Percentiles rank a stretch among this genome's conserved stretches.
Conservation (phyloP, 2,113 vertebrate species). For the Microtus pennsylvanicus region DNA sequence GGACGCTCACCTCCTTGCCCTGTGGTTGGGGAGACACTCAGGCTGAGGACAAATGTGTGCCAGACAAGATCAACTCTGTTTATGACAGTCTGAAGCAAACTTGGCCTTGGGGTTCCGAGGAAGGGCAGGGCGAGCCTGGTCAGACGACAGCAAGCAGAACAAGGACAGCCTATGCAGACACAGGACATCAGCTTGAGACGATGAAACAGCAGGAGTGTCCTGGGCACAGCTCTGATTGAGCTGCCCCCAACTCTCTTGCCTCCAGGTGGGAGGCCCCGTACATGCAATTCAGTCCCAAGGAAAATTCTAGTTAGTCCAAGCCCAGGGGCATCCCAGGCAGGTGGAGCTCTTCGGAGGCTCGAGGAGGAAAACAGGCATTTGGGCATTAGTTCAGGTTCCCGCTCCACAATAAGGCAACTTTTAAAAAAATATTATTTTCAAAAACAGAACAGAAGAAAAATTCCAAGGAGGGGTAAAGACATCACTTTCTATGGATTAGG, state of each 20-base stretch:
- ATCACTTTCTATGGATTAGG: slow-evolving; percentile 80
- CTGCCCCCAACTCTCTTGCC: slow-evolving; percentile 59
- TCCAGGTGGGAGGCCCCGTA: slow-evolving; percentile 47
- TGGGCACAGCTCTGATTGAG: neutral
- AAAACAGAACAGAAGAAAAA: slow-evolving; percentile 85
- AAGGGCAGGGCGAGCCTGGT: slow-evolving; percentile 58
- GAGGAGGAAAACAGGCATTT: slow-evolving; percentile 78
- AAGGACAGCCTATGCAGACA: slow-evolving; percentile 65
- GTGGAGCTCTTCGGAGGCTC: slow-evolving; percentile 62
- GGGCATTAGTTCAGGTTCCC: slow-evolving; percentile 78
- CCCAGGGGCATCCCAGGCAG: slow-evolving; percentile 75
- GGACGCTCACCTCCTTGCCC: neutral
- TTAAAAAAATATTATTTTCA: slow-evolving; percentile 87
- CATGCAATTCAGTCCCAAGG: slow-evolving; percentile 73
- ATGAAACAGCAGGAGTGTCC: slow-evolving; percentile 51
- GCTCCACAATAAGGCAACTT: slow-evolving; percentile 91
- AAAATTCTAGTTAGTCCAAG: slow-evolving; percentile 60
- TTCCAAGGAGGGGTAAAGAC: slow-evolving; percentile 76
- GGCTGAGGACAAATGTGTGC: slow-evolving; percentile 40
- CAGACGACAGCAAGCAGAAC: slow-evolving; percentile 67
- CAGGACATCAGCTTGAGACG: slow-evolving; percentile 68
- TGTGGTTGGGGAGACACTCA: neutral
- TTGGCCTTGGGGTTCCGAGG: slow-evolving; percentile 53
- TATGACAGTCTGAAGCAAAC: slow-evolving; percentile 68
- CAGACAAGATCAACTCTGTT: slow-evolving; percentile 51